Evolutionary conservation across 2,888 invertebrate genomes (phyloP), one percentile per base, ranked within the genome.

Genomic region (Dynastes grantii): DNA sequence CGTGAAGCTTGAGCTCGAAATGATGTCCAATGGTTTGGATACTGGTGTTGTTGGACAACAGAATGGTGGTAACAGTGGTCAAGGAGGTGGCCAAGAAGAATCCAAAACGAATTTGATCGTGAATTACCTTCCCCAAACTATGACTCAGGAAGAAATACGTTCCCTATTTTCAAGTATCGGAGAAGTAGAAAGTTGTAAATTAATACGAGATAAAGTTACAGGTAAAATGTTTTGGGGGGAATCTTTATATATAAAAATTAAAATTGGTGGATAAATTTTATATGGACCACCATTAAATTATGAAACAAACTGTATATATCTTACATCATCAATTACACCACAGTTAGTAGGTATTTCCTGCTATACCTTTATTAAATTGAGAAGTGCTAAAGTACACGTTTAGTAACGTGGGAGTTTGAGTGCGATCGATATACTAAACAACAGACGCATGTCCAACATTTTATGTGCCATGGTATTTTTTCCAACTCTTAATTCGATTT

Each of bases 121-220:
- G 87, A 99, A 99, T 92, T 99, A 99, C 90, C 93, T 99, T 90
- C 99, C 99, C 81, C 99, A 99, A 92, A 98, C 97, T 85, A 99
- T 99, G 99, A 98, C 98, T 78, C 99, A 99, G 90, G 99, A 99
- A 90, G 99, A 99, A 90, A 99, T 99, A 83, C 93, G 98, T 82
- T 97, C 98, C 78, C 92, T 99, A 77, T 99, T 99, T 91, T 97
- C 98, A 78, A 97, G 97, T 89, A 98, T 99, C 88, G 99, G 99
- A 79, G 99, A 99, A 89, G 98, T 99, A 81, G 99, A 99, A 90
- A 98, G 97, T 85, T 99, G 99, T 91, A 99, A 99, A 90, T 92
- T 99, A 88, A 99, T 99, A 88, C 92, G 99, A 84, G 99, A 99
- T 91, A 99, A 99, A 92, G 95, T 97, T 81, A 98, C 98, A 89